phyloP scores from a whole-genome alignment of 2,888 invertebrate genomes.

The Heteropelma amictum region DNA sequence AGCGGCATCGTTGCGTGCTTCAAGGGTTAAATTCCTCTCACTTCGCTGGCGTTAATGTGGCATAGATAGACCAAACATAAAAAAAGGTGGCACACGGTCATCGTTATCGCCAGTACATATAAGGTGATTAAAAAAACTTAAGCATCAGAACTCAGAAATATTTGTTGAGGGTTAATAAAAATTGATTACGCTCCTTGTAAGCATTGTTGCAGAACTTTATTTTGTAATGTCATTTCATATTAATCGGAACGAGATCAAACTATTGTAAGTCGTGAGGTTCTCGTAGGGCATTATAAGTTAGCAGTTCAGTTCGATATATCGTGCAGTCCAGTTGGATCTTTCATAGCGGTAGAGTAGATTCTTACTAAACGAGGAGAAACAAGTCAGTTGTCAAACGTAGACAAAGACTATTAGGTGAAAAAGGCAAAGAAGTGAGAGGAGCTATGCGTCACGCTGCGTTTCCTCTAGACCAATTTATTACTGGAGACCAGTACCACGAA shows the following conservation, averaged over 20 bases:
- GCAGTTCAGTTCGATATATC: neutral
- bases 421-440: slow-evolving; percentile 29
- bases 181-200: too few species aligned
- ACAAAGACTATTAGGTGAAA: slow-evolving; percentile 11
- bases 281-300: slow-evolving; percentile 32
- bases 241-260: too few species aligned
- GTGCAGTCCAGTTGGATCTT: slow-evolving; percentile 33
- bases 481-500: slow-evolving; percentile 55
- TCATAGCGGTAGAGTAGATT: slow-evolving; percentile 44
- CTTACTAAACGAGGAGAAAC: slow-evolving; percentile 47
- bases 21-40: slow-evolving; percentile 34
- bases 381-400: slow-evolving; percentile 42
- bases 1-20: slow-evolving; percentile 36
- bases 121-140: slow-evolving; percentile 9
- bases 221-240: too few species aligned
- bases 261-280: too few species aligned
- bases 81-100: slow-evolving; percentile 39
- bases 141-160: neutral
- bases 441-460: slow-evolving; percentile 50
- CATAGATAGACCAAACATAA: slow-evolving; percentile 4
- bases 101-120: slow-evolving; percentile 16
- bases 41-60: slow-evolving; percentile 7
- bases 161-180: neutral
- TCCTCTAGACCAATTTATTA: slow-evolving; percentile 65
- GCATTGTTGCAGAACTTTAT: too few species aligned